Base-by-base conservation (phyloP, 2,113 vertebrate genomes). In the Oryctolagus cuniculus region DNA sequence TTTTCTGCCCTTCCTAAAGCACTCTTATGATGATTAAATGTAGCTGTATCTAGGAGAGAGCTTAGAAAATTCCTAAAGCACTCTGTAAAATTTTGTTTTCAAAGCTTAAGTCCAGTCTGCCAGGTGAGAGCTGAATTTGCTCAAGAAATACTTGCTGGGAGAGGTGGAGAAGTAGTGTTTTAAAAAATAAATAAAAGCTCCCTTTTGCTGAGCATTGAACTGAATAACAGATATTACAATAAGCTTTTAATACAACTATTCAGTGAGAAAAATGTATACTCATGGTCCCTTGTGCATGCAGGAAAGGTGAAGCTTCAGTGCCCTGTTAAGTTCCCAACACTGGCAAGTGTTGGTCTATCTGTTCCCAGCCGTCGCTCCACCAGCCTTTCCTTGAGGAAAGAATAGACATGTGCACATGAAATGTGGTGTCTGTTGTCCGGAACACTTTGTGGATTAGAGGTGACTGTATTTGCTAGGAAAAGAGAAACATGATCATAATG, bases 241-340 rank as follows among this genome's bases (percentile, higher is more conserved):
- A 73, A 89, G 27, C 16, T 85, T 55, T 83, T 75, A 72, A 64
- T 84, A 61, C 44, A 85, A 67, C 29, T 93, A 84, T 66, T 58
- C 90, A 92, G 31, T 78, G 58, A 93, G 49, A 31, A 12, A 75
- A 91, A 5, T 38, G 22, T 31, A 72, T 87, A 67, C 61, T 82
- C 49, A 13, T 66, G 87, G 36, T 83, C 85, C 12, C 31, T 79
- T 53, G 36, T 10, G 74, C 24, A 29, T 86, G 55, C 89, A 78
- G 63, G 63, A 75, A 4, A 94, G 36, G 58, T 31, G 29, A 51
- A 73, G 69, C 34, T 36, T 96, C 80, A 27, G 3, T 90, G 87
- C 70, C 74, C 4, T 79, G 9, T 75, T 25, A 75, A 53, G 5
- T 44, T 95, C 38, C 85, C 44, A 64, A 70, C 83, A 61, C 16